A percentile compares a stretch with the other conserved stretches of the same genome.
These are phyloP conservation scores for Xestia xanthographa DNA, from an alignment of 2,888 invertebrate species.

Conservation along the genomic window DNA sequence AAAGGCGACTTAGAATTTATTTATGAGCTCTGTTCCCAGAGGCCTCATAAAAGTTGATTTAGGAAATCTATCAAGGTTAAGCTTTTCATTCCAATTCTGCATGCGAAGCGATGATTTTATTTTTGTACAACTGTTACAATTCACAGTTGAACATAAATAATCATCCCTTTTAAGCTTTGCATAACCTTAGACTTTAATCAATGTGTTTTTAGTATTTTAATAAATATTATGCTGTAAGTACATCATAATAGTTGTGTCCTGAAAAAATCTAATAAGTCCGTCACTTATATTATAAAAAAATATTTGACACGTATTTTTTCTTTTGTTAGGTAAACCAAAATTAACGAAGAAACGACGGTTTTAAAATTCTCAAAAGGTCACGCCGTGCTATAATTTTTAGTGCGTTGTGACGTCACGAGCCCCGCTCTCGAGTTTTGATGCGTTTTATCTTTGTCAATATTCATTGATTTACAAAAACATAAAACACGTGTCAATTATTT, in stretches of 20 bases:
- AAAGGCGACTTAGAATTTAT: constrained; percentile 44
- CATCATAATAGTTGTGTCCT: background rate
- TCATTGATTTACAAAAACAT: too few relatives aligned
- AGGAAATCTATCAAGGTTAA: constrained; percentile 19
- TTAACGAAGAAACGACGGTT: too few relatives aligned
- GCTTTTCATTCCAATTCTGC: background rate
- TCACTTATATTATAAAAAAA: too few relatives aligned
- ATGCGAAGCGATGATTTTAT: background rate
- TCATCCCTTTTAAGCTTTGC: background rate
- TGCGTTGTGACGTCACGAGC: too few relatives aligned
- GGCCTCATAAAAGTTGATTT: constrained; percentile 36
- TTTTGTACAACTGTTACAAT: background rate
- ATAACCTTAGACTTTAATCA: background rate
- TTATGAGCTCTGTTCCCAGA: constrained; percentile 22
- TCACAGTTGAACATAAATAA: background rate
- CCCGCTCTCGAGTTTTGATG: too few relatives aligned
- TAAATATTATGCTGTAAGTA: background rate
- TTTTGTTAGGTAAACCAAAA: too few relatives aligned
- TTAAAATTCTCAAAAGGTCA: too few relatives aligned
- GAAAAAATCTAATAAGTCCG: too few relatives aligned
- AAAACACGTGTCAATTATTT: too few relatives aligned
- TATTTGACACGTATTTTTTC: too few relatives aligned
- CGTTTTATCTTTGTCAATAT: too few relatives aligned
- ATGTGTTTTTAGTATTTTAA: background rate
- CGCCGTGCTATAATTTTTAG: too few relatives aligned